Evolutionary conservation across 2,888 invertebrate genomes (phyloP), one percentile per base, ranked within the genome.

Genomic region (Icerya purchasi): DNA sequence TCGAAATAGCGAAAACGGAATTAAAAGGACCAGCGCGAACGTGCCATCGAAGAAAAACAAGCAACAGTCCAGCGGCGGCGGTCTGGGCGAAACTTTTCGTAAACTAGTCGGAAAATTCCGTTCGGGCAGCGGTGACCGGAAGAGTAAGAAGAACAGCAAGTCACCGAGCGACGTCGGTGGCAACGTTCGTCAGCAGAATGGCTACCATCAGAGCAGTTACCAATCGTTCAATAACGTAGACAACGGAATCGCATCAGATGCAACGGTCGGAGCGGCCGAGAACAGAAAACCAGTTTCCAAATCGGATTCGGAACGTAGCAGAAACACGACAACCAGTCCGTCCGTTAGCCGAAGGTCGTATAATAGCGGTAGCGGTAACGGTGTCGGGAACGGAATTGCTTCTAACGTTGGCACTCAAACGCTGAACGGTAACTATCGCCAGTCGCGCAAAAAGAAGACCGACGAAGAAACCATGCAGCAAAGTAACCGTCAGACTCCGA

Each of bases 41-140:
- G 52, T 61, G 56, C 60, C 60, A 14, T 52, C 60, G 25, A n/a
- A n/a, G n/a, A 53, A 54, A 74, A 75, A 0, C 73, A 69, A 24
- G 70, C 74, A 57, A 74, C 76, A 63, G 66, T 67, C 60, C 65
- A 76, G 79, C 62, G 50, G 56, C 50, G 36, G 36, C 5, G 36
- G 36, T 36, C 82, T 83, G 68, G 86, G 86, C 54, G 85, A 86
- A 68, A 86, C 86, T n/a, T 81, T 87, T 66, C 77, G 86, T 64
- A 86, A 86, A 71, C 72, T 87, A 62, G 86, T 87, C n/a, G 85
- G 84, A 58, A 86, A 86, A 72, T 81, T 87, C 58, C 78, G 86
- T 1, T 85, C 86, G 19, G 84, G 82, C 21, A 76, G 86, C 72
- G 77, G 78, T 65, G 77, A 82, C 73, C 74, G 81, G 66, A 76